phyloP scores from a whole-genome alignment of 1,140 invertebrate species.

The Zeugodacus cucurbitae region DNA sequence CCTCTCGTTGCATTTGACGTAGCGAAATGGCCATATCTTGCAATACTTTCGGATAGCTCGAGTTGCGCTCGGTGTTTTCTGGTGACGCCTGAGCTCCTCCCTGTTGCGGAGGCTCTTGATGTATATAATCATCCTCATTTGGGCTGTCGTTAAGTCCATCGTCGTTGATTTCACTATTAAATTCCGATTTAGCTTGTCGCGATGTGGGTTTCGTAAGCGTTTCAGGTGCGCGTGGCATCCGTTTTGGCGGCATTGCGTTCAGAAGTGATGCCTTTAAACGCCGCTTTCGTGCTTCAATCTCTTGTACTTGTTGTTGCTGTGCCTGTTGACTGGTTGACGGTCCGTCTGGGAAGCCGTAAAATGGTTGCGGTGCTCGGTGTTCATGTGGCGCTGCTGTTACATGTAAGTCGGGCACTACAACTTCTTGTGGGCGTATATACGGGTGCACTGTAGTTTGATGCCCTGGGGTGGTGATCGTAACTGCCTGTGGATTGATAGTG shows the following conservation, averaged over 20 bases:
- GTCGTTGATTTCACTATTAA: neutral
- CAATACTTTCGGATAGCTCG: slow-evolving; percentile 14
- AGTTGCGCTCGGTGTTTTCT: neutral
- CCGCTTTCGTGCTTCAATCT: neutral
- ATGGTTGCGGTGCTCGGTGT: neutral
- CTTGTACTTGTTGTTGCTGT: neutral
- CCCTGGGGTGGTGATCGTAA: neutral
- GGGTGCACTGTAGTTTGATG: neutral
- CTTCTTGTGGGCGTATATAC: neutral
- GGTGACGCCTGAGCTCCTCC: slow-evolving; percentile 33
- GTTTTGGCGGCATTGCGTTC: slow-evolving; percentile 15
- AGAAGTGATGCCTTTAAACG: neutral
- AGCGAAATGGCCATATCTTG: slow-evolving; percentile 52
- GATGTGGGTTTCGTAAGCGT: neutral
- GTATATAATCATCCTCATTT: slow-evolving; percentile 37
- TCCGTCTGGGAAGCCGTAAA: slow-evolving; percentile 1
- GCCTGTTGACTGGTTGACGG: slow-evolving; percentile 32
- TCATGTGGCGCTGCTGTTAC: neutral
- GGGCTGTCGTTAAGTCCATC: neutral
- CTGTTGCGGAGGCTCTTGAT: slow-evolving; percentile 9
- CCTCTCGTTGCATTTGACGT: slow-evolving; percentile 53
- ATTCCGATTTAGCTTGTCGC: slow-evolving; percentile 43
- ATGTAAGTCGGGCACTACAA: neutral
- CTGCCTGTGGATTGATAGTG: slow-evolving; percentile 44
- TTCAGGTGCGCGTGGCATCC: slow-evolving; percentile 48